These are phyloP conservation scores for Craseonycteris thonglongyai DNA, from an alignment of 2,113 vertebrate genomes.

Conservation along the genomic window DNA sequence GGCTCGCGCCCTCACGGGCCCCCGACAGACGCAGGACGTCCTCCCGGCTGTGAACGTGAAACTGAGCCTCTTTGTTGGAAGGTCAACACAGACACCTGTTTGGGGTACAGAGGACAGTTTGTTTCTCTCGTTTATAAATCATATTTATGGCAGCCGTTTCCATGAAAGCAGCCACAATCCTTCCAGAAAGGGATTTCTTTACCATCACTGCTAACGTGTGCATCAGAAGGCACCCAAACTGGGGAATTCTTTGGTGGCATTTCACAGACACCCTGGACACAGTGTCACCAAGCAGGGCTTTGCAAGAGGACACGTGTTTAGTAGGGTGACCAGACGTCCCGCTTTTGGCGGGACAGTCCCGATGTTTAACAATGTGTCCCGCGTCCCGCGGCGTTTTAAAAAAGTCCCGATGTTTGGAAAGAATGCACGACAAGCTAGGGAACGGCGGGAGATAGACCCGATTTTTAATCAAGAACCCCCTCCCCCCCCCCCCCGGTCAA, in stretches of 20 bases:
- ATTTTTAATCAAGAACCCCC: too few species aligned
- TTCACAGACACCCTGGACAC: background rate
- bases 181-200: background rate
- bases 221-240: background rate
- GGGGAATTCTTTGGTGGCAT: rapidly evolving
- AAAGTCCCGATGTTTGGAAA: too few species aligned
- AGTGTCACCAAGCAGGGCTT: background rate
- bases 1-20: background rate
- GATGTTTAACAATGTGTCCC: too few species aligned
- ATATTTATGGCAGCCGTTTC: background rate
- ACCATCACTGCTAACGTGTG: rapidly evolving
- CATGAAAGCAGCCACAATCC: background rate
- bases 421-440: too few species aligned
- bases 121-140: background rate
- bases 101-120: rapidly evolving
- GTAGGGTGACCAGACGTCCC: too few species aligned
- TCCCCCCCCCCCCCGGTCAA: too few species aligned
- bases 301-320: background rate
- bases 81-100: background rate
- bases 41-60: background rate
- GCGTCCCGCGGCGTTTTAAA: too few species aligned
- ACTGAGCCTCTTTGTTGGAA: background rate
- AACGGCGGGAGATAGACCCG: too few species aligned
- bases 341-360: too few species aligned
- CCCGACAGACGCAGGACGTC: rapidly evolving